Evolutionary conservation across 2,113 vertebrate genomes (phyloP).

Genomic region (Carollia perspicillata): DNA sequence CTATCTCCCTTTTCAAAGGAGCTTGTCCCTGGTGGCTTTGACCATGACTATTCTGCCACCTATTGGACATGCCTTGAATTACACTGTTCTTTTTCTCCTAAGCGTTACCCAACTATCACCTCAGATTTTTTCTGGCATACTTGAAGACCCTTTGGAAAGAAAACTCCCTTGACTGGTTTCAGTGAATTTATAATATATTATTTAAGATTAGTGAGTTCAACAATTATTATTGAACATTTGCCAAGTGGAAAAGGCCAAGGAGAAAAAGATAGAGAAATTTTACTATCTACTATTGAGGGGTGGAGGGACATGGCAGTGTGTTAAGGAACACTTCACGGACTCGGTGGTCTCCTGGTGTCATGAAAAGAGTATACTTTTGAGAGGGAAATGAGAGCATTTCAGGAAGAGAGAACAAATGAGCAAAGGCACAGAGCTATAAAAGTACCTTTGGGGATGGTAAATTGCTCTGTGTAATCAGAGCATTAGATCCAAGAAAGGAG

Average conservation of each 20-base stretch:
- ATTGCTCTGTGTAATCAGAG: background rate
- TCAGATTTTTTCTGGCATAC: background rate
- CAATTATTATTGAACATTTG: background rate
- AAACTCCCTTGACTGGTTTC: background rate
- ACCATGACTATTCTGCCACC: background rate
- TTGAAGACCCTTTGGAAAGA: background rate
- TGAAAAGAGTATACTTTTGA: conserved; percentile 18
- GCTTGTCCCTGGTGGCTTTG: background rate
- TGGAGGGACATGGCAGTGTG: background rate
- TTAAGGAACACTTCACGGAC: background rate
- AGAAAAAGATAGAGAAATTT: background rate
- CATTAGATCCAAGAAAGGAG: background rate
- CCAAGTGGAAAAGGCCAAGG: background rate
- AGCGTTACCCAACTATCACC: background rate
- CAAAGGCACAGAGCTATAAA: conserved; percentile 12
- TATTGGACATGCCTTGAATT: conserved; percentile 44
- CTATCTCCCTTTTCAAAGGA: background rate
- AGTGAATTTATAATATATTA: background rate
- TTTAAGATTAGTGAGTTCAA: background rate
- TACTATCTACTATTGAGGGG: background rate
- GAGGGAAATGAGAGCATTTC: background rate
- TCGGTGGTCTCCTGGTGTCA: background rate
- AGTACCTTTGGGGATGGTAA: background rate
- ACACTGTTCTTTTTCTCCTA: background rate
- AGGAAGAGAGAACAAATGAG: background rate